These are phyloP conservation scores for Lucifuga dentata DNA, from an alignment of 2,113 vertebrate genomes.

Conservation along the genomic window DNA sequence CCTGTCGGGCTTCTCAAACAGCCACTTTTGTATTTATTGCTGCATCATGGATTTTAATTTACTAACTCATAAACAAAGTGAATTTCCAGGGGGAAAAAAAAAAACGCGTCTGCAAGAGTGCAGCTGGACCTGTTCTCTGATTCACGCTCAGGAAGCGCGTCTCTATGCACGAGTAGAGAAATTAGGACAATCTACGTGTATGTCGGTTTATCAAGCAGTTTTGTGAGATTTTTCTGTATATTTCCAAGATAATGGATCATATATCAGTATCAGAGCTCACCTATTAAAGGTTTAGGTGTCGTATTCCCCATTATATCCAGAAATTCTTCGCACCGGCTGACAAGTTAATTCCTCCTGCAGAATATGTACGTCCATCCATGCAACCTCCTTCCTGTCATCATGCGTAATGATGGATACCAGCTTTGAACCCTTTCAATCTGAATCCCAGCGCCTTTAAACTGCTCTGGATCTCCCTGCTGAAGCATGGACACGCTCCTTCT, in stretches of 20 bases:
- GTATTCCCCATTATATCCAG: slow-evolving; percentile 84
- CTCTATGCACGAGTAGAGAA: slow-evolving; percentile 29
- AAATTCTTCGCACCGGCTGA: slow-evolving; percentile 70
- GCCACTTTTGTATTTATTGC: not conserved
- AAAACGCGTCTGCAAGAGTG: slow-evolving; percentile 25
- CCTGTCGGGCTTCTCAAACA: no score
- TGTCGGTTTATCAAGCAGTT: slow-evolving; percentile 4
- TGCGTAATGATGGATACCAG: slow-evolving; percentile 14
- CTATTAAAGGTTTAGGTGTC: slow-evolving; percentile 83
- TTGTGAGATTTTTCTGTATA: not conserved
- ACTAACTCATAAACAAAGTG: slow-evolving; percentile 1
- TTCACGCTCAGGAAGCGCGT: slow-evolving; percentile 65
- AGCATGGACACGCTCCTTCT: slow-evolving; percentile 71
- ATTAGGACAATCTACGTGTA: slow-evolving; percentile 55
- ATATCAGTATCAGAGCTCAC: slow-evolving; percentile 64
- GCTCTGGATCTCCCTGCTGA: slow-evolving; percentile 40
- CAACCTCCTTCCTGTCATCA: slow-evolving; percentile 38
- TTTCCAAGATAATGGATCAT: not conserved
- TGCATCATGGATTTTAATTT: not conserved
- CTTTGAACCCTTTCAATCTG: slow-evolving; percentile 16
- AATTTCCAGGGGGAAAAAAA: slow-evolving; percentile 17
- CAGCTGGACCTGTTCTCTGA: slow-evolving; percentile 43
- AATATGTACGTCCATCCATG: slow-evolving; percentile 77
- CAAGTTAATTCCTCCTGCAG: slow-evolving; percentile 77
- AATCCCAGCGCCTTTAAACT: slow-evolving; percentile 9